Conservation (phyloP, 1,140 invertebrate species). For the Zelostemma sp. region DNA sequence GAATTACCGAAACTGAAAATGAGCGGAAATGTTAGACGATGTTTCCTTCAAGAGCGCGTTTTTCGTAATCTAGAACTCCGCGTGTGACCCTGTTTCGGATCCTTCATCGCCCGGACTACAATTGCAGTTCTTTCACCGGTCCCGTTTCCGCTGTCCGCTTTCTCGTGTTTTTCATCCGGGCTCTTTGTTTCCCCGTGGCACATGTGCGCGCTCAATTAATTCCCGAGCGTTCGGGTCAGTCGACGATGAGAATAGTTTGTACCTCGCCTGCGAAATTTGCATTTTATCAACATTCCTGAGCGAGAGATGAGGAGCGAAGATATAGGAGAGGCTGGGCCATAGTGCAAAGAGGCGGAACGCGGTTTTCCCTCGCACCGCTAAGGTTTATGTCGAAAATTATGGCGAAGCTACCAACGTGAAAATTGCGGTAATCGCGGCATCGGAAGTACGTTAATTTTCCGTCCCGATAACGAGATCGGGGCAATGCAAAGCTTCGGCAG, state of each 20-base stretch:
- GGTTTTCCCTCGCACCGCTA: constrained; percentile 1
- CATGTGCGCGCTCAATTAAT: constrained; percentile 27
- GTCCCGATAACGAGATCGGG: constrained; percentile 14
- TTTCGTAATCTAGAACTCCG: not conserved
- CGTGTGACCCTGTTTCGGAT: not conserved
- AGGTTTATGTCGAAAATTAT: constrained; percentile 30
- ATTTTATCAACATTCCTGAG: constrained; percentile 42
- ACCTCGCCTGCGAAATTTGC: constrained; percentile 41
- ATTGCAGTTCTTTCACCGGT: not conserved
- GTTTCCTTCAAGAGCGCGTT: not conserved
- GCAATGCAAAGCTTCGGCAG: no score
- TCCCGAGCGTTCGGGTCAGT: constrained; percentile 28
- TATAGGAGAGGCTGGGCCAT: constrained; percentile 2
- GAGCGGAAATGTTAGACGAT: no score
- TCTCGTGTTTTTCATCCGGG: not conserved
- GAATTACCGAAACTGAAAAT: no score
- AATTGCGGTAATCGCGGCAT: constrained; percentile 53
- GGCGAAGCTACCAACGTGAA: constrained; percentile 30
- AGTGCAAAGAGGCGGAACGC: constrained; percentile 6
- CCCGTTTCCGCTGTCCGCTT: constrained; percentile 10
- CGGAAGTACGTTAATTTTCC: constrained; percentile 56
- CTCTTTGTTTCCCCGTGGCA: constrained; percentile 16
- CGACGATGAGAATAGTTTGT: constrained; percentile 31
- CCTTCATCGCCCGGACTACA: not conserved
- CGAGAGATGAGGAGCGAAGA: constrained; percentile 19